Percentiles rank a stretch among this genome's conserved stretches.
Conservation (phyloP, 2,797 vertebrate genomes). For the Sternotherus odoratus region DNA sequence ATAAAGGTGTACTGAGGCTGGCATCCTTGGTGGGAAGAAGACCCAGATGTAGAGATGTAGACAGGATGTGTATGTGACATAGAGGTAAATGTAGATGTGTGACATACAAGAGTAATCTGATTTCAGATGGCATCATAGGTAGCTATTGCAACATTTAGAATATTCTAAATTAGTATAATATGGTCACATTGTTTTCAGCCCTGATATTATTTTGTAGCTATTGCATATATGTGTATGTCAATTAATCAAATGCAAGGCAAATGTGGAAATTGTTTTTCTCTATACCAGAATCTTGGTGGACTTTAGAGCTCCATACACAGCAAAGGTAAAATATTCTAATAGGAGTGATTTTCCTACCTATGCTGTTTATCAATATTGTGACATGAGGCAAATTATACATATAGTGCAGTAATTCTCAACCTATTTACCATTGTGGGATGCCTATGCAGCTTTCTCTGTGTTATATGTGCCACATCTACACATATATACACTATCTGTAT, state of each 20-base stretch:
- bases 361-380: neutral
- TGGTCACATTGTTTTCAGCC: slow-evolving; percentile 12
- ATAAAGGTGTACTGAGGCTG: neutral
- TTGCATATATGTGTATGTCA: neutral
- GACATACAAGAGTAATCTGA: slow-evolving; percentile 24
- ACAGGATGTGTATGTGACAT: neutral
- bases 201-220: slow-evolving; percentile 26
- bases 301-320: neutral
- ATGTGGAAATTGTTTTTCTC: neutral
- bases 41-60: neutral
- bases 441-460: too few species aligned
- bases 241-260: slow-evolving; percentile 6
- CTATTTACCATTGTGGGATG: too few species aligned
- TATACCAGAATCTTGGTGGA: neutral
- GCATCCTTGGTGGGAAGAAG: neutral
- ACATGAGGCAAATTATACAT: neutral
- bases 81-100: slow-evolving; percentile 5
- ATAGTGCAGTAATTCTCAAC: too few species aligned
- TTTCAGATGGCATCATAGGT: slow-evolving; percentile 27
- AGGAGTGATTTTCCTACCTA: neutral
- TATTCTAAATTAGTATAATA: neutral
- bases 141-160: slow-evolving; percentile 43
- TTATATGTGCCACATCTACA: too few species aligned
- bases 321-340: neutral
- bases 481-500: too few species aligned